A percentile compares a stretch with the other conserved stretches of the same genome.
phyloP scores from a whole-genome alignment of 2,113 vertebrate species.

The Corythornis vintsioides region DNA sequence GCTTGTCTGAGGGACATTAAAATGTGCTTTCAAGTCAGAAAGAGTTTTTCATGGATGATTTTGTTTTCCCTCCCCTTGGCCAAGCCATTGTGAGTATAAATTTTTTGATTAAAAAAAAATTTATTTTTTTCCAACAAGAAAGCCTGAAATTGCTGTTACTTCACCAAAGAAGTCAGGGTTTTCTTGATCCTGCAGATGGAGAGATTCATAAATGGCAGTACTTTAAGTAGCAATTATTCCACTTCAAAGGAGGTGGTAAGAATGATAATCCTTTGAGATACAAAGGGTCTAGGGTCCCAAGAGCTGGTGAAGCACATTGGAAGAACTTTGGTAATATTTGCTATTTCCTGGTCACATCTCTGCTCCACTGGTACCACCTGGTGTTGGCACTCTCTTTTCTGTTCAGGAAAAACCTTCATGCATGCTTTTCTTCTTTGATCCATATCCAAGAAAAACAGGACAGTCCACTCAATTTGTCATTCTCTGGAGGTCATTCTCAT shows the following conservation, averaged over 20 bases:
- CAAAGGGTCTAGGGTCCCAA: background rate
- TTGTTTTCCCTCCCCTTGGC: background rate
- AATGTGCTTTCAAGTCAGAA: background rate
- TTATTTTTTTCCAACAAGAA: background rate
- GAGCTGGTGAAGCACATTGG: background rate
- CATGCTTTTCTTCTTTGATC: background rate
- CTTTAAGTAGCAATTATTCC: background rate
- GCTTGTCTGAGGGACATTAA: background rate
- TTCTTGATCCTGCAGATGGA: background rate
- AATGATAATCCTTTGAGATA: background rate
- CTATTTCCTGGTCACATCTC: background rate
- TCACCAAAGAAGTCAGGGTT: background rate
- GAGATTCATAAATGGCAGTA: background rate
- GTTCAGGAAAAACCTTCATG: background rate
- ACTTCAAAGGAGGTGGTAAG: background rate
- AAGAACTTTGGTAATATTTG: background rate
- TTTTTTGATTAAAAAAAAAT: background rate
- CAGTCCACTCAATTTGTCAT: background rate
- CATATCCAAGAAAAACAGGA: background rate
- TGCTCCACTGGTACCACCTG: background rate
- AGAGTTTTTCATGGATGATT: background rate
- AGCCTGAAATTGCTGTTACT: background rate
- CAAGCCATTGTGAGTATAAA: background rate
- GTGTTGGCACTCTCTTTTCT: background rate
- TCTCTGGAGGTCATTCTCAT: background rate